Evolutionary conservation across 2,797 vertebrate species (phyloP), one percentile per base, ranked within the genome.

Genomic region (Crocodylus rhombifer): DNA sequence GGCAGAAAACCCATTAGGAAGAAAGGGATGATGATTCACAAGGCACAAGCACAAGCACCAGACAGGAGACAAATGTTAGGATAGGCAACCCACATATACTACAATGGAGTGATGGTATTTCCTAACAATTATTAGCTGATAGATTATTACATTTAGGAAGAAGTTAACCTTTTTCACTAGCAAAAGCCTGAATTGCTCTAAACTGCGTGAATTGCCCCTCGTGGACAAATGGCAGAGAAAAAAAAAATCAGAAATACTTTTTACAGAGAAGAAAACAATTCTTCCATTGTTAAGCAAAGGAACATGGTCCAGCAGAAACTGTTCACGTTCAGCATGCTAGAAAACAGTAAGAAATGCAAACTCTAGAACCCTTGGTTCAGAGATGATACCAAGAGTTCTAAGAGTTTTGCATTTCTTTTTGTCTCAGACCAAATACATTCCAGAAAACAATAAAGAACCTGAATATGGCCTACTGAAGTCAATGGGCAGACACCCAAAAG

Each of bases 81-180:
- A 33, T 58, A 75, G 14, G 77, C 42, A 81, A 61, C 62, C 26
- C 86, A 71, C 17, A 20, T 6, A 58, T 14, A 14, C 33, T 60
- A 20, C 7, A 79, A 79, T 18, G 57, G 5, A 62, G 14, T 28
- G 80, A 93, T 58, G 28, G 80, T 57, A 74, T 83, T 86, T 92
- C 83, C 67, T 83, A 33, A 67, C n/a, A 51, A 64, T 71, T 88
- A 80, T 80, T 58, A 95, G 71, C n/a, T 86, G 79, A 76, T 82
- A 85, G 61, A 88, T 23, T 30, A 81, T 80, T 30, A 69, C 82
- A 74, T 12, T 80, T 89, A 82, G 90, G 88, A 81, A 87, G 92
- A 81, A 87, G 92, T 87, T 84, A 95, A 86, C 81, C 81, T 81
- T 74, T 86, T 55, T 33, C 30, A 36, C 58, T 28, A 69, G 62